Evolutionary conservation across 1,140 invertebrate species (phyloP).

Genomic region (Platyscapa corneri): DNA sequence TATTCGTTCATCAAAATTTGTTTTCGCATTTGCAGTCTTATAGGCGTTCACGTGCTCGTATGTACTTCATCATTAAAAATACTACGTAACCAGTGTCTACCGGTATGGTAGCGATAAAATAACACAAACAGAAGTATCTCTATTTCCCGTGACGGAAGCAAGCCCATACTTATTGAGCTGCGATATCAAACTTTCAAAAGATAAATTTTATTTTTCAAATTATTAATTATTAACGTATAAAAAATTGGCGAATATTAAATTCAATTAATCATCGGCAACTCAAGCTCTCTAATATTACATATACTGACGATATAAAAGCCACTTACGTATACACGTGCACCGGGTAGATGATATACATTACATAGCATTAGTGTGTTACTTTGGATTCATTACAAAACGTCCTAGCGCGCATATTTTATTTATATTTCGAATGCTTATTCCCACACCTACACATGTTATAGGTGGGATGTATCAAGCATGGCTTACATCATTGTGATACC

Average conservation of each 20-base stretch:
- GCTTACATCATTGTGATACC: neutral
- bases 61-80: slow-evolving; percentile 7
- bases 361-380: neutral
- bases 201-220: neutral
- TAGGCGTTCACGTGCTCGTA: slow-evolving; percentile 15
- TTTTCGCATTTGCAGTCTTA: slow-evolving; percentile 44
- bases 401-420: neutral
- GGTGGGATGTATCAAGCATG: neutral
- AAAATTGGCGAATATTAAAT: neutral
- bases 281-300: neutral
- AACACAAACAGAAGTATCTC: neutral
- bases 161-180: too few relatives aligned
- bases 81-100: neutral
- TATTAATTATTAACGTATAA: slow-evolving; percentile 34
- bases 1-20: slow-evolving; percentile 8
- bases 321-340: slow-evolving; percentile 41
- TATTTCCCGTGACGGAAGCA: too few relatives aligned
- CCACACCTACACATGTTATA: neutral
- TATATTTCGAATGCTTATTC: neutral
- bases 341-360: neutral
- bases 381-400: neutral
- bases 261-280: neutral
- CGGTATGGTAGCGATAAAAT: neutral
- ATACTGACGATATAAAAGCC: slow-evolving; percentile 20
- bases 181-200: neutral